Evolutionary conservation across 2,888 invertebrate species (phyloP).

Genomic region (Zelleria hepariella): DNA sequence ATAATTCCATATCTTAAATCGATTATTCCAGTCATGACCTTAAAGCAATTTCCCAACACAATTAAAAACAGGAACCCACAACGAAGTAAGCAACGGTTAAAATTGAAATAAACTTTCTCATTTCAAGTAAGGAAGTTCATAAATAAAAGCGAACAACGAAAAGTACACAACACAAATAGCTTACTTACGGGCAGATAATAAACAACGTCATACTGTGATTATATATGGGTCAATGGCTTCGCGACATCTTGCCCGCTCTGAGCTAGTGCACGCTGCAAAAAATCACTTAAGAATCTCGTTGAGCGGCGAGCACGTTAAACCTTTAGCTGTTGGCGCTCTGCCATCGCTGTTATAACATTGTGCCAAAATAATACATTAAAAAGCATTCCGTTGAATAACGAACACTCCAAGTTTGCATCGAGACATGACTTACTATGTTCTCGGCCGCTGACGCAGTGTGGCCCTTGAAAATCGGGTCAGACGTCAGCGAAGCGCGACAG

Average conservation of each 20-base stretch:
- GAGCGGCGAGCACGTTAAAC: constrained; percentile 52
- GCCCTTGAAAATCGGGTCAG: constrained; percentile 52
- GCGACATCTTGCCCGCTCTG: constrained; percentile 59
- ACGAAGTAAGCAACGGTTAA: neutral
- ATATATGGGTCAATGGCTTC: constrained; percentile 53
- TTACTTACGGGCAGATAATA: constrained; percentile 36
- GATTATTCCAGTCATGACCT: neutral
- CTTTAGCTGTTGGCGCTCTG: constrained; percentile 55
- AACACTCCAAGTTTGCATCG: constrained; percentile 44
- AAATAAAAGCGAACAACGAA: neutral
- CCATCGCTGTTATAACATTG: constrained; percentile 47
- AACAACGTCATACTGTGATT: constrained; percentile 50
- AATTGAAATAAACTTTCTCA: neutral
- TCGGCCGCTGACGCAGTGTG: constrained; percentile 21
- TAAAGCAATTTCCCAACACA: neutral
- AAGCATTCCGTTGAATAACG: constrained; percentile 48
- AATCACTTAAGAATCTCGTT: constrained; percentile 60
- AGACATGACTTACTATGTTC: constrained; percentile 13
- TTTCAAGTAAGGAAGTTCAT: neutral
- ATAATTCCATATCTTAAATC: neutral
- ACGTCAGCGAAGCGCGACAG: constrained; percentile 33
- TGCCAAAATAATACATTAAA: constrained; percentile 67
- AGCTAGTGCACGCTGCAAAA: constrained; percentile 46
- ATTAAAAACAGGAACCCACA: neutral
- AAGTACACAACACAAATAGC: constrained; percentile 29